These are phyloP conservation scores for Nicator chloris DNA, from an alignment of 2,113 vertebrate genomes.

Conservation along the genomic window DNA sequence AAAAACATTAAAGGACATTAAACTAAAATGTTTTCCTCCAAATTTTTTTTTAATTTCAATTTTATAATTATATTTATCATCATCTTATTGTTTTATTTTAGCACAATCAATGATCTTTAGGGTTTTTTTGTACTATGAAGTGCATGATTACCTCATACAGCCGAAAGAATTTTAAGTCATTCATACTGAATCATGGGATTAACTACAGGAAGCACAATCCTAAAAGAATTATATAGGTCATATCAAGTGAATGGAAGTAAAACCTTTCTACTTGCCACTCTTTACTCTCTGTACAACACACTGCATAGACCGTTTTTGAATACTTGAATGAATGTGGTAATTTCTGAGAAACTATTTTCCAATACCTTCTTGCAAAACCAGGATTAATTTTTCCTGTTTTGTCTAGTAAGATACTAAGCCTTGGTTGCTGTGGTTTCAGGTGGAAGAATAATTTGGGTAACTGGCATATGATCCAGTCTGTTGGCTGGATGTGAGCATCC, in stretches of 20 bases:
- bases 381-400: neutral
- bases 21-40: neutral
- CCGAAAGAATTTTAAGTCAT: neutral
- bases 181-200: neutral
- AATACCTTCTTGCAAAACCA: neutral
- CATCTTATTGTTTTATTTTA: neutral
- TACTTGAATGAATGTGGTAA: neutral
- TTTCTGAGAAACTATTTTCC: neutral
- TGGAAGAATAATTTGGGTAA: neutral
- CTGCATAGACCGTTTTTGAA: neutral
- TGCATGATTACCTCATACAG: neutral
- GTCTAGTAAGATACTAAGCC: neutral
- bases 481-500: neutral
- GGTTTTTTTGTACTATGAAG: neutral
- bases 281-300: neutral
- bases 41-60: neutral
- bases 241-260: neutral
- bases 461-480: neutral
- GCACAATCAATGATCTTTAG: neutral
- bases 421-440: neutral
- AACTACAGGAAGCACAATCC: neutral
- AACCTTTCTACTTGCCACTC: neutral
- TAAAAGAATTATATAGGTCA: neutral
- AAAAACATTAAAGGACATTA: neutral
- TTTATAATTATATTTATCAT: neutral